Percentiles rank a stretch among this genome's conserved stretches.
Conservation (phyloP, 2,888 invertebrate genomes). For the Pemphredon lugubris region DNA sequence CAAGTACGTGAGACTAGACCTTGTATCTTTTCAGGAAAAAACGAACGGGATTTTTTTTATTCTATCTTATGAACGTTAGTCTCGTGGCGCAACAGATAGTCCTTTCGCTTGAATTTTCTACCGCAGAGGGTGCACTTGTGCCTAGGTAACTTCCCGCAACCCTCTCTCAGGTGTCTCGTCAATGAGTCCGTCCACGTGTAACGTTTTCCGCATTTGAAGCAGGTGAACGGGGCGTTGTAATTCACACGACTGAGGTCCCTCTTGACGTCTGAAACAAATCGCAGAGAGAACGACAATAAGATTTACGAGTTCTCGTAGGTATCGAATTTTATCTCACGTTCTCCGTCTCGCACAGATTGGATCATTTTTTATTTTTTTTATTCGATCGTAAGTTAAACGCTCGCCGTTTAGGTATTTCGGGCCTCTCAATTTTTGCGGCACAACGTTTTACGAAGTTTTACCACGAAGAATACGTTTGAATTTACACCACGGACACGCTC, state of each 20-base stretch:
- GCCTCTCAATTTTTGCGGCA: too few species aligned
- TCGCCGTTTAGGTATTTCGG: too few species aligned
- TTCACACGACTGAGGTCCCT: slow-evolving; percentile 66
- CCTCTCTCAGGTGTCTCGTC: slow-evolving; percentile 72
- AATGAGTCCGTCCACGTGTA: slow-evolving; percentile 77
- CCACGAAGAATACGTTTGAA: too few species aligned
- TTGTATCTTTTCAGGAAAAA: too few species aligned
- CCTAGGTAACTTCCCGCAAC: slow-evolving; percentile 68
- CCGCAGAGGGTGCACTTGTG: slow-evolving; percentile 73
- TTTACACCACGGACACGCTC: too few species aligned
- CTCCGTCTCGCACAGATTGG: not conserved
- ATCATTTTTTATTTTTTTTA: not conserved
- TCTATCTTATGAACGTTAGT: slow-evolving; percentile 59
- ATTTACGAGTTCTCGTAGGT: slow-evolving; percentile 19
- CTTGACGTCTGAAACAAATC: slow-evolving; percentile 66
- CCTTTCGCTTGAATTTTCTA: slow-evolving; percentile 75
- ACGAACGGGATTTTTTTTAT: too few species aligned
- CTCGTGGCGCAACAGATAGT: slow-evolving; percentile 71
- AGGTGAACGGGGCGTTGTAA: slow-evolving; percentile 68
- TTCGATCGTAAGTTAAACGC: too few species aligned
- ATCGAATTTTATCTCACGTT: not conserved
- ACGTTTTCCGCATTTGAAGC: slow-evolving; percentile 74
- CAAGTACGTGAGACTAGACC: too few species aligned
- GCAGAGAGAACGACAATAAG: slow-evolving; percentile 48
- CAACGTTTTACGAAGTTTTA: too few species aligned